phyloP scores from a whole-genome alignment of 2,797 vertebrate species.

The Austrolebias charrua region DNA sequence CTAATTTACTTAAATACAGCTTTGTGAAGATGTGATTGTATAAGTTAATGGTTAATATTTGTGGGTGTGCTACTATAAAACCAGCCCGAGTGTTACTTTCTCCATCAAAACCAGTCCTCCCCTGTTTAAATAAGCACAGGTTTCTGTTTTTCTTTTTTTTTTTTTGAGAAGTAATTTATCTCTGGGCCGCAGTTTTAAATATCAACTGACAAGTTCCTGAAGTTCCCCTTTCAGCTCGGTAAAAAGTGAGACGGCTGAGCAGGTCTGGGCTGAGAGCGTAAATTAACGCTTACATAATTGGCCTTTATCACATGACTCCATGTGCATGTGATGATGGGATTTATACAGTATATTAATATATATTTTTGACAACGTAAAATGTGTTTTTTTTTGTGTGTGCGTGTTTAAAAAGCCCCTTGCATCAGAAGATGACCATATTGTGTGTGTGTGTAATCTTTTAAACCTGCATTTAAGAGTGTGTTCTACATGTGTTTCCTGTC shows the following conservation, averaged over 20 bases:
- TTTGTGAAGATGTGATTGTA: slow-evolving; percentile 27
- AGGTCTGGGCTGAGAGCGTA: slow-evolving; percentile 39
- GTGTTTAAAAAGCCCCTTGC: slow-evolving; percentile 7
- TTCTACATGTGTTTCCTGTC: slow-evolving; percentile 70
- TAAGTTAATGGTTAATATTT: slow-evolving; percentile 71
- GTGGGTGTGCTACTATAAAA: slow-evolving; percentile 13
- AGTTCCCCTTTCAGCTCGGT: slow-evolving; percentile 82
- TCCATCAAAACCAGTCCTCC: slow-evolving; percentile 20
- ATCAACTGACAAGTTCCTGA: slow-evolving; percentile 78
- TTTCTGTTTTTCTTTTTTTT: slow-evolving; percentile 28
- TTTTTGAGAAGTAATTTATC: slow-evolving; percentile 78
- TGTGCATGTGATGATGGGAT: background rate
- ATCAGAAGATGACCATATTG: slow-evolving; percentile 13
- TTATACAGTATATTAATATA: background rate
- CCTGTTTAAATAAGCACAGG: slow-evolving; percentile 64
- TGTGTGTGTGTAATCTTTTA: slow-evolving; percentile 22
- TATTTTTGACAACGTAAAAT: background rate
- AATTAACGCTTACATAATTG: background rate
- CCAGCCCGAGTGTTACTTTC: slow-evolving; percentile 6
- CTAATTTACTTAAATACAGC: slow-evolving; percentile 9
- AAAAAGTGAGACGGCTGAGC: slow-evolving; percentile 34
- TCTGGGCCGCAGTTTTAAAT: slow-evolving; percentile 80
- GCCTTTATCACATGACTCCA: background rate
- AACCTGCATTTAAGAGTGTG: slow-evolving; percentile 8
- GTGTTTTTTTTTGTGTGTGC: background rate